Base-by-base conservation (phyloP, 2,113 vertebrate genomes). In the Neolamprologus fasciatus region DNA sequence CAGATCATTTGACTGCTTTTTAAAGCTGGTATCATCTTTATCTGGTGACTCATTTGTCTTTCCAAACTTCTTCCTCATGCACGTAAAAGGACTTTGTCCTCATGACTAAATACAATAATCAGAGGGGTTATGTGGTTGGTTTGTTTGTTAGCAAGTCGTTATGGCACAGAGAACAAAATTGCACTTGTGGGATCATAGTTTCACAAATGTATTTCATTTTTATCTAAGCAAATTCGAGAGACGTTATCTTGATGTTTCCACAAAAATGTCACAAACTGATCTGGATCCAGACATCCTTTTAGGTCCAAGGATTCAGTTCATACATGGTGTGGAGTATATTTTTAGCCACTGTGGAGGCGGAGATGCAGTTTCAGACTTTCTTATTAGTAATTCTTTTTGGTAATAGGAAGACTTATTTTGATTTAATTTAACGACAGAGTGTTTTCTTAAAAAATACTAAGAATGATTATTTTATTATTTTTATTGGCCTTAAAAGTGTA, bases 31-130 rank as follows among this genome's bases (percentile, higher is more conserved):
- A 7, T 81, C 21, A 42, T 50, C 31, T 85, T 58, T 76, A 54
- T 83, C 63, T 28, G 21, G 5, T 87, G 53, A 78, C 37, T 53
- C 40, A 33, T 83, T 79, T 85, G 66, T 66, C 61, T 12, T 66
- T 1, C 33, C 10, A 13, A 8, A 9, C 45, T n/a, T 14, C n/a
- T 87, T 87, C 85, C 84, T 87, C 7, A 4, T 54, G 4, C 19
- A 37, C 51, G 80, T 87, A 85, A 80, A 55, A 82, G n/a, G 89
- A 73, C 90, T 93, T 92, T 93, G 89, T 53, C 42, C 87, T 85
- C 4, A 7, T 26, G 23, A 7, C 23, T 47, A 13, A 47, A 78
- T 78, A 12, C 42, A 47, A 19, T 50, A 50, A 78, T 31, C 71
- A 50, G 42, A 19, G 42, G 45, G 9, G 5, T 11, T 47, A 47